phyloP scores from a whole-genome alignment of 2,797 vertebrate genomes.

The Phrynocephalus guinanensis region DNA sequence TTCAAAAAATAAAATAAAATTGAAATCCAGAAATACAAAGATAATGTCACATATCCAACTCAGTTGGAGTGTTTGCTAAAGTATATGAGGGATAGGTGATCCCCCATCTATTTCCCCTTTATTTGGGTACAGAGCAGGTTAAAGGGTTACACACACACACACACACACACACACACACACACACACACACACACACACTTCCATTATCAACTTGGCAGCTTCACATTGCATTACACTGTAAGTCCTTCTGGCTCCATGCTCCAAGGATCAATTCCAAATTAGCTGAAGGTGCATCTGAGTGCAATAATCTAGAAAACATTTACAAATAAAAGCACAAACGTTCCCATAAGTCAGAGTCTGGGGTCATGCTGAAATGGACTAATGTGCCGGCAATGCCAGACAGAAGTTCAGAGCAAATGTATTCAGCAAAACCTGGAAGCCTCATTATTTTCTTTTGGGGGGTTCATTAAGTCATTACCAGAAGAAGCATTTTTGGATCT shows the following conservation, averaged over 20 bases:
- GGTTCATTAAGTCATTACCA: conserved; percentile 67
- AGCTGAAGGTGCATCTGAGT: neutral
- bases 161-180: too few species aligned
- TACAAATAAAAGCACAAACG: conserved; percentile 16
- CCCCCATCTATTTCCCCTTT: too few species aligned
- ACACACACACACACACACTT: too few species aligned
- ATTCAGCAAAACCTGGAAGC: conserved; percentile 53
- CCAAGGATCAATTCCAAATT: conserved; percentile 20
- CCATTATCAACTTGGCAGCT: neutral
- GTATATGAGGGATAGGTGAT: too few species aligned
- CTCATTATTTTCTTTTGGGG: conserved; percentile 52
- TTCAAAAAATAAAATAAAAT: too few species aligned
- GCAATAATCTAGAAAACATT: conserved; percentile 14
- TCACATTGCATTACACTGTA: neutral
- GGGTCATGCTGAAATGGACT: conserved; percentile 37
- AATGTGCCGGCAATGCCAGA: conserved; percentile 46
- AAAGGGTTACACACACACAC: too few species aligned
- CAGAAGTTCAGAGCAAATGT: conserved; percentile 60
- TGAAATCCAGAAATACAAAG: too few species aligned
- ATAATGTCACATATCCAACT: too few species aligned
- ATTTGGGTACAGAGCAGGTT: too few species aligned
- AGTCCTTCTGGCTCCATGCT: neutral
- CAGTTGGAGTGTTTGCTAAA: too few species aligned
- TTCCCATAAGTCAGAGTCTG: conserved; percentile 39
- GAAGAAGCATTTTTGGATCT: conserved; percentile 40